Conservation (phyloP, 1,140 invertebrate genomes). For the Neodiprion fabricii region DNA sequence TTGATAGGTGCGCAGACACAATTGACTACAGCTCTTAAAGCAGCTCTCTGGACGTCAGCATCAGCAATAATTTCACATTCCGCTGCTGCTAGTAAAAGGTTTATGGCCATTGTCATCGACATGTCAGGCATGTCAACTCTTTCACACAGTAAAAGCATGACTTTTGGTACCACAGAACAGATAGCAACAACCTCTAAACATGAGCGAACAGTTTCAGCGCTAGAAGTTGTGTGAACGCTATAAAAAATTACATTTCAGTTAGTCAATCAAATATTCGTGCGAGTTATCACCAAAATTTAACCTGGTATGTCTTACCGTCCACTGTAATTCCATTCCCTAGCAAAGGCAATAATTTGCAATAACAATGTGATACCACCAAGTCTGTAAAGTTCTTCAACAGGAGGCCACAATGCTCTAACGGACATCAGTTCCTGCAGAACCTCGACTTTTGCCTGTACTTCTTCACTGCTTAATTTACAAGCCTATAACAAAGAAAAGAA, state of each 20-base stretch:
- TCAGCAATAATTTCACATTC: slow-evolving; percentile 90
- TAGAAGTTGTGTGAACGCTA: slow-evolving; percentile 58
- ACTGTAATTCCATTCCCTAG: slow-evolving; percentile 91
- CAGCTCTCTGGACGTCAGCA: slow-evolving; percentile 90
- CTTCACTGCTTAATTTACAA: slow-evolving; percentile 74
- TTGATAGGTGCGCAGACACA: slow-evolving; percentile 91
- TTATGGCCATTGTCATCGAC: slow-evolving; percentile 74
- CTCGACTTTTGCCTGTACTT: slow-evolving; percentile 85
- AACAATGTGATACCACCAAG: slow-evolving; percentile 85
- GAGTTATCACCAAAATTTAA: slow-evolving; percentile 15
- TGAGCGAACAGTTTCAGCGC: slow-evolving; percentile 87
- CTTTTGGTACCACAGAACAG: slow-evolving; percentile 87
- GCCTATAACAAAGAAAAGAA: slow-evolving; percentile 61
- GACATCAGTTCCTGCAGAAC: slow-evolving; percentile 80
- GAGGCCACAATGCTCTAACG: slow-evolving; percentile 79
- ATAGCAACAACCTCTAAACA: slow-evolving; percentile 90
- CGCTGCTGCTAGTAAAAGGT: slow-evolving; percentile 82
- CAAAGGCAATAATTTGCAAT: slow-evolving; percentile 85
- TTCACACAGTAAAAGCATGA: slow-evolving; percentile 83
- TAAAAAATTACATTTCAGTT: slow-evolving; percentile 26
- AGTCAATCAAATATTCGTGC: slow-evolving; percentile 13
- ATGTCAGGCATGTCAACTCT: slow-evolving; percentile 79
- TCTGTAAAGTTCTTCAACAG: slow-evolving; percentile 85
- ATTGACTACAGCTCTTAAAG: slow-evolving; percentile 87
- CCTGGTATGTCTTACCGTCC: slow-evolving; percentile 68